Conservation (phyloP, 2,888 invertebrate species). For the Blastobasis adustella region DNA sequence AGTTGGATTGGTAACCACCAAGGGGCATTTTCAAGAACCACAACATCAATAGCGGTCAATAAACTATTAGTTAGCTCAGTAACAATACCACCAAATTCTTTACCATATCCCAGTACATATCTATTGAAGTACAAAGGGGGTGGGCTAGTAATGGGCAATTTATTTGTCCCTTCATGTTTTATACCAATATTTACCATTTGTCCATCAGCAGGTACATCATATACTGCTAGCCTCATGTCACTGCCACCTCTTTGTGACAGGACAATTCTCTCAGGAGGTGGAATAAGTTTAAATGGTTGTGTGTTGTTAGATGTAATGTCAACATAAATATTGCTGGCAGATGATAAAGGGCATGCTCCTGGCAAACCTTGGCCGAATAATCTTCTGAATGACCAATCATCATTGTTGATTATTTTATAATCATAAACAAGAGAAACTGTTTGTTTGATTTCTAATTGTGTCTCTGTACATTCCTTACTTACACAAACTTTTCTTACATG, state of each 20-base stretch:
- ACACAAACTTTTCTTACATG: constrained; percentile 88
- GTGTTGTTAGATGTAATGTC: constrained; percentile 81
- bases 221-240: constrained; percentile 80
- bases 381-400: constrained; percentile 90
- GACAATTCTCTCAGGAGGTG: constrained; percentile 74
- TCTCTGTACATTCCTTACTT: constrained; percentile 71
- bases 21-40: constrained; percentile 92
- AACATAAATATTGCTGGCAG: constrained; percentile 85
- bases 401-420: constrained; percentile 77
- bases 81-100: constrained; percentile 92
- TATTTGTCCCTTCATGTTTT: constrained; percentile 60
- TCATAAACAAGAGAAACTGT: constrained; percentile 93
- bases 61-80: constrained; percentile 89
- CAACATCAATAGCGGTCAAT: constrained; percentile 82
- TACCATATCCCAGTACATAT: constrained; percentile 91
- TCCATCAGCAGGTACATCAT: constrained; percentile 74
- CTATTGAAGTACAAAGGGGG: constrained; percentile 86
- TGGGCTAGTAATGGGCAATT: constrained; percentile 66
- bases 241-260: constrained; percentile 81
- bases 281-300: constrained; percentile 77
- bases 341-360: constrained; percentile 87
- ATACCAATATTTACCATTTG: constrained; percentile 82
- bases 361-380: constrained; percentile 91
- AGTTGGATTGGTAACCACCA: constrained; percentile 94
- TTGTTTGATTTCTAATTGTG: constrained; percentile 87